Evolutionary conservation across 2,888 invertebrate species (phyloP).

Genomic region (Andrena camellia): DNA sequence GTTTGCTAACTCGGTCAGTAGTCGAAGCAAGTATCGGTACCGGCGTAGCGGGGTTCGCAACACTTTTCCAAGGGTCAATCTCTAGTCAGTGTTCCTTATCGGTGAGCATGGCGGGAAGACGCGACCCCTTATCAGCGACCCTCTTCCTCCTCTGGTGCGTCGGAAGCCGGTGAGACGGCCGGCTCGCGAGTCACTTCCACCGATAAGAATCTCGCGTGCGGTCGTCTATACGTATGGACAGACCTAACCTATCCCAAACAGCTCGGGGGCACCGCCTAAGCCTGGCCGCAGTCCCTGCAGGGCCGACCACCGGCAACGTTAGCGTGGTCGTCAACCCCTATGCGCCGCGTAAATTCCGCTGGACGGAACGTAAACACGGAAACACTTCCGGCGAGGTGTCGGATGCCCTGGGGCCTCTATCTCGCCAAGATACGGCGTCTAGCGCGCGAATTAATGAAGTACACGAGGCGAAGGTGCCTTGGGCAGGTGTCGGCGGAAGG

Average conservation of each 20-base stretch:
- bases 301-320: constrained; percentile 42
- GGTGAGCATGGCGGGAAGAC: constrained; percentile 11
- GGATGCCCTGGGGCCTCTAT: background rate
- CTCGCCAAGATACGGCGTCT: background rate
- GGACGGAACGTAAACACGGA: constrained; percentile 41
- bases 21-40: background rate
- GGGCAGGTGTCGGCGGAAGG: background rate
- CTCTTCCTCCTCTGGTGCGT: constrained; percentile 3
- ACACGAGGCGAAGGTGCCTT: background rate
- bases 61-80: background rate
- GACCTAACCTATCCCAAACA: constrained; percentile 71
- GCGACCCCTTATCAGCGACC: constrained; percentile 17
- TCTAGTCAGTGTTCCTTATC: background rate
- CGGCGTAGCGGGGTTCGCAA: background rate
- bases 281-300: constrained; percentile 42
- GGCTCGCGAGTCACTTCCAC: constrained; percentile 37
- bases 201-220: constrained; percentile 64
- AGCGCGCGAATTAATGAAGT: background rate
- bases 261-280: constrained; percentile 64
- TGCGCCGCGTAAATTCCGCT: constrained; percentile 22
- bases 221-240: constrained; percentile 17
- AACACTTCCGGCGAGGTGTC: background rate
- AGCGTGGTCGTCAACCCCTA: constrained; percentile 35
- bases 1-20: no score
- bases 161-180: constrained; percentile 16